phyloP scores from a whole-genome alignment of 2,888 invertebrate genomes.

The Aplocera efformata region DNA sequence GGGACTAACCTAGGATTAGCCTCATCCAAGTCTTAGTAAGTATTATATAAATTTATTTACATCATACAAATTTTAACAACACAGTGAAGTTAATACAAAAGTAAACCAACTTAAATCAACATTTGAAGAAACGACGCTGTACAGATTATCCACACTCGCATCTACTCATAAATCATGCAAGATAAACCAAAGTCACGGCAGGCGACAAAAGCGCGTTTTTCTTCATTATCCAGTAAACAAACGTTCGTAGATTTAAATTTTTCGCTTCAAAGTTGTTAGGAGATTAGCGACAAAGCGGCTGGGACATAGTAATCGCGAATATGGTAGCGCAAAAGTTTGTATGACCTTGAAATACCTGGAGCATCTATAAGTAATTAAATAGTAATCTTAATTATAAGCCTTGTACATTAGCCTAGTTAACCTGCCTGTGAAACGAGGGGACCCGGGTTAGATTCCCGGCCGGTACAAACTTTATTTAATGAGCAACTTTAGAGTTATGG shows the following conservation, averaged over 20 bases:
- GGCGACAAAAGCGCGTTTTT: conserved; percentile 49
- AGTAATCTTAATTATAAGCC: no score
- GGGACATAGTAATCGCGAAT: conserved; percentile 7
- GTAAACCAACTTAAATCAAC: not conserved
- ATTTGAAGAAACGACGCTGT: conserved; percentile 2
- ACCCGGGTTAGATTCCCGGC: no score
- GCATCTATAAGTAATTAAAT: not conserved
- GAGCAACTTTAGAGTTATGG: no score
- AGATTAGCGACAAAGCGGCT: conserved; percentile 77
- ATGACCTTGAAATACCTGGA: not conserved
- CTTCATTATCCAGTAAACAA: conserved; percentile 59
- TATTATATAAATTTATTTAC: no score
- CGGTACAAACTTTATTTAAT: no score
- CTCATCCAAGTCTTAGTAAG: no score
- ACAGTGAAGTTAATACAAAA: no score
- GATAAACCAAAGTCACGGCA: conserved; percentile 33
- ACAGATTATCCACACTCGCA: conserved; percentile 21
- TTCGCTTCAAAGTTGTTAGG: conserved; percentile 76
- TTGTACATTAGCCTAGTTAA: no score
- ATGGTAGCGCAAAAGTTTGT: conserved; percentile 1
- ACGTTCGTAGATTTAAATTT: conserved; percentile 68
- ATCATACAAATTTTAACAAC: no score
- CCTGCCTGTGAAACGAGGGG: no score
- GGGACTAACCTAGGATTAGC: no score
- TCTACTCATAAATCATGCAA: conserved; percentile 27